These are phyloP conservation scores for Halictus ligatus DNA, from an alignment of 2,888 invertebrate species.

Conservation along the genomic window DNA sequence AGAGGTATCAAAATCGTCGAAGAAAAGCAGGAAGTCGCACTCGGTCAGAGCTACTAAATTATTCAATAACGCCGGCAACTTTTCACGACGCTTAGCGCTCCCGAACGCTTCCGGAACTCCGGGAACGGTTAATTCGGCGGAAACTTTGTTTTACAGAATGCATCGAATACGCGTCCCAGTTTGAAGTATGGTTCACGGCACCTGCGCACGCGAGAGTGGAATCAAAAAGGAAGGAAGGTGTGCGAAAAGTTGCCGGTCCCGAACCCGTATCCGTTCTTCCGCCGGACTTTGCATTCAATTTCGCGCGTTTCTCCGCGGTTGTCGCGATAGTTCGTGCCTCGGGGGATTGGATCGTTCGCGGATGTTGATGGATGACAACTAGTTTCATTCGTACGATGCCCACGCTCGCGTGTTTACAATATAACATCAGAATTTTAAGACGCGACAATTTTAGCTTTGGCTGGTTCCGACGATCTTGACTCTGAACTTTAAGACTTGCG, in stretches of 20 bases:
- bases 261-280: slow-evolving; percentile 26
- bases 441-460: too few relatives aligned
- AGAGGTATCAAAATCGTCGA: slow-evolving; percentile 2
- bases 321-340: slow-evolving; percentile 18
- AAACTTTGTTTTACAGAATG: slow-evolving; percentile 33
- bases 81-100: slow-evolving; percentile 13
- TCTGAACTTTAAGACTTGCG: too few relatives aligned
- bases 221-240: slow-evolving; percentile 32
- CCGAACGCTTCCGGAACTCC: slow-evolving; percentile 24
- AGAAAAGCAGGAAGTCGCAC: slow-evolving; percentile 8
- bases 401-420: neutral
- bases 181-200: neutral
- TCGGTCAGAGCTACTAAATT: slow-evolving; percentile 21
- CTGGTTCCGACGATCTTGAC: too few relatives aligned
- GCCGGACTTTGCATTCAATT: slow-evolving; percentile 55
- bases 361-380: slow-evolving; percentile 5
- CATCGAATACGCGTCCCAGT: slow-evolving; percentile 20
- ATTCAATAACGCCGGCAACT: slow-evolving; percentile 25
- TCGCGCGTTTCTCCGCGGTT: slow-evolving; percentile 28
- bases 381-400: neutral
- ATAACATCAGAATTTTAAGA: too few relatives aligned
- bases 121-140: slow-evolving; percentile 15
- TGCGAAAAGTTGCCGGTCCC: slow-evolving; percentile 41
- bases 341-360: slow-evolving; percentile 31
- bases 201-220: slow-evolving; percentile 16